Evolutionary conservation across 2,888 invertebrate species (phyloP), one percentile per base, ranked within the genome.

Genomic region (Scelioninae gen. 2): DNA sequence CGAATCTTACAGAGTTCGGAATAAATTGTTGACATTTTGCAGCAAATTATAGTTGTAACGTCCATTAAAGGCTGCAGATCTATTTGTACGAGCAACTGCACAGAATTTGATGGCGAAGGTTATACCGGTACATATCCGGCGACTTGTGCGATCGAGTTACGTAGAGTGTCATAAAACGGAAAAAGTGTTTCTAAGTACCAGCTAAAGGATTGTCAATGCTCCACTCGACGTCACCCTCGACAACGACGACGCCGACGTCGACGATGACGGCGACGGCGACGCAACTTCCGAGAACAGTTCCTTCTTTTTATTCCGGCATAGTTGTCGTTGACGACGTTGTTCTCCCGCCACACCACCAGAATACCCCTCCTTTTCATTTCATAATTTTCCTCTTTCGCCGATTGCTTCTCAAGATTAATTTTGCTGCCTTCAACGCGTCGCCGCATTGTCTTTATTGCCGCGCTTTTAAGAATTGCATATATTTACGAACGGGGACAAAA

Each of bases 131-230:
- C 65, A 57, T 58, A 58, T 58, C 50, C 57, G 50, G 39, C 11
- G n/a, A 35, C 25, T 64, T 9, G 16, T 33, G 25, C 43, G 55
- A 55, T 69, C 72, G 55, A 41, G 50, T 57, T 55, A 50, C 39
- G 9, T 18, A 48, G 53, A 55, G 45, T 67, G 67, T 57, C 53
- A 46, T 55, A 46, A 48, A 64, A 64, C 53, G 31, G 68, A 75
- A 80, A 79, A 79, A 79, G 76, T 76, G 76, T 76, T 71, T 76
- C 76, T 80, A 80, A 82, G 81, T 80, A 78, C 75, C 77, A 75
- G 76, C 77, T 78, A 82, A 81, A 81, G 79, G 78, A 81, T 82
- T 80, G 81, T 80, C 81, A 80, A 82, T 81, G 79, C 76, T 68
- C 74, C 68, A 75, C 74, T 77, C 76, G 68, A 70, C 74, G 61